Evolutionary conservation across 1,140 invertebrate genomes (phyloP).

Genomic region (Drosophila punjabiensis): DNA sequence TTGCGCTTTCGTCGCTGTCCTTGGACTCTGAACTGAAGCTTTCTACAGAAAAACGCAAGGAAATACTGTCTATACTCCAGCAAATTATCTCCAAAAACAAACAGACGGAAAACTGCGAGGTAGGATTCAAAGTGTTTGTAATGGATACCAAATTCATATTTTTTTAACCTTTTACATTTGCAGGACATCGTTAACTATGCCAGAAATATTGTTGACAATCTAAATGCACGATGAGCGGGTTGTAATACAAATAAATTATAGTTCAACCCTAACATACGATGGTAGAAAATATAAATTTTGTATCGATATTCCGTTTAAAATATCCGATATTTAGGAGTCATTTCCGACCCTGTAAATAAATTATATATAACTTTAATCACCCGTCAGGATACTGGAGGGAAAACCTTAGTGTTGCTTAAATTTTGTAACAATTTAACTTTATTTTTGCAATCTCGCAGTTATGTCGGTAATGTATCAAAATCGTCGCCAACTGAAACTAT

Average conservation of each 20-base stretch:
- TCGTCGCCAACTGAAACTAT: slow-evolving; percentile 98
- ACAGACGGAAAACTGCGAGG: slow-evolving; percentile 48
- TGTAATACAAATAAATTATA: neutral
- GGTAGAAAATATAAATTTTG: no score
- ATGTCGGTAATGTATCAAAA: slow-evolving; percentile 94
- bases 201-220: slow-evolving; percentile 48
- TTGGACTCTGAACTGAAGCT: slow-evolving; percentile 42
- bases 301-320: no score
- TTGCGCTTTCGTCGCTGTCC: slow-evolving; percentile 55
- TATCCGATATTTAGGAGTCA: no score
- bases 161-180: slow-evolving; percentile 14
- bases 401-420: slow-evolving; percentile 4
- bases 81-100: slow-evolving; percentile 53
- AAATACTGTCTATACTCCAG: slow-evolving; percentile 35
- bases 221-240: slow-evolving; percentile 15
- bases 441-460: slow-evolving; percentile 58
- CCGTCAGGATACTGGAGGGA: neutral
- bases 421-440: slow-evolving; percentile 42
- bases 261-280: no score
- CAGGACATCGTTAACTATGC: slow-evolving; percentile 63
- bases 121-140: slow-evolving; percentile 31
- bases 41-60: slow-evolving; percentile 26
- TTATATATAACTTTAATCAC: no score
- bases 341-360: no score
- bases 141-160: neutral